phyloP scores from a whole-genome alignment of 1,140 invertebrate species.

The Leptoteleia sp. region DNA sequence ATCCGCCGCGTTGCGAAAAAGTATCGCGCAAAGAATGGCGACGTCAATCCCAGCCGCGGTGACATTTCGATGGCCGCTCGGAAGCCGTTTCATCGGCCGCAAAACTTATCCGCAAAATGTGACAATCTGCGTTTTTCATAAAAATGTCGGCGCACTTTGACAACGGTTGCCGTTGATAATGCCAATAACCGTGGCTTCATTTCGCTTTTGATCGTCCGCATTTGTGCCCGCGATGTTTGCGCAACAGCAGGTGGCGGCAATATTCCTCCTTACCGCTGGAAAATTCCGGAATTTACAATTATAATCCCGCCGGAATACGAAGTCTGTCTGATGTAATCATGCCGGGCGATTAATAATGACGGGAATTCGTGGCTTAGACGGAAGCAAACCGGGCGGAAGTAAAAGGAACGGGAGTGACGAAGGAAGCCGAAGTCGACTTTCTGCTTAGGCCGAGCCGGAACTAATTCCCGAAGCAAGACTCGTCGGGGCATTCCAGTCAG shows the following conservation, averaged over 20 bases:
- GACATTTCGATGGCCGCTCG: slow-evolving; percentile 37
- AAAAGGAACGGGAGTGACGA: slow-evolving; percentile 52
- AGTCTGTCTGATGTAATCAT: slow-evolving; percentile 62
- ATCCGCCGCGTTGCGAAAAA: slow-evolving; percentile 42
- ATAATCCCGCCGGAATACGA: slow-evolving; percentile 34
- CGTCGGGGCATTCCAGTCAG: slow-evolving; percentile 71
- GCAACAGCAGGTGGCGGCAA: slow-evolving; percentile 10
- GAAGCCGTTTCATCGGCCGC: slow-evolving; percentile 15
- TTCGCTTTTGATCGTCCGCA: slow-evolving; percentile 7
- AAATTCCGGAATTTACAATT: slow-evolving; percentile 34
- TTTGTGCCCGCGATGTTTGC: slow-evolving; percentile 22
- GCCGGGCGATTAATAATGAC: slow-evolving; percentile 69
- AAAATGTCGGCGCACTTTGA: slow-evolving; percentile 24
- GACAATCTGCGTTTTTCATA: slow-evolving; percentile 24
- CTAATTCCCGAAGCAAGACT: slow-evolving; percentile 40
- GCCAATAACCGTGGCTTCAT: slow-evolving; percentile 15
- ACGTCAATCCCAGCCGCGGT: slow-evolving; percentile 35
- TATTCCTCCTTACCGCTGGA: slow-evolving; percentile 18
- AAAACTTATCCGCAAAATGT: slow-evolving; percentile 14
- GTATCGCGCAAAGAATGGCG: slow-evolving; percentile 45
- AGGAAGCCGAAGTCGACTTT: slow-evolving; percentile 58
- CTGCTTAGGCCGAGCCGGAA: slow-evolving; percentile 43
- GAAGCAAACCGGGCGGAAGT: slow-evolving; percentile 54
- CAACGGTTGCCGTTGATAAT: slow-evolving; percentile 5
- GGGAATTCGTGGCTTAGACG: slow-evolving; percentile 52